Evolutionary conservation across 2,888 invertebrate species (phyloP).

Genomic region (Flexamia atlantica): DNA sequence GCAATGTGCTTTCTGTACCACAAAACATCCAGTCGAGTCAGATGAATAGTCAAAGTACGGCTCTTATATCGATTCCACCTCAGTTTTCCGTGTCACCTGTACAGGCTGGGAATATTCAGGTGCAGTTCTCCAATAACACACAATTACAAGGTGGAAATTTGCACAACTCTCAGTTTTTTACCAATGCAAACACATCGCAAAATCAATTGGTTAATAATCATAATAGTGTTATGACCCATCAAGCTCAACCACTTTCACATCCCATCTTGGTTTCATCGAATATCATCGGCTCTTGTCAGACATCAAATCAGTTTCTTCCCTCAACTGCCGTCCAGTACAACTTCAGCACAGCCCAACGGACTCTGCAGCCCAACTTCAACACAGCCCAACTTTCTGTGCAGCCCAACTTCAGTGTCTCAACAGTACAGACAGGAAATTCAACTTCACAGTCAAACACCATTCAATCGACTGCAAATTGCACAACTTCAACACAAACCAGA

Average conservation of each 20-base stretch:
- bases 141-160: background rate
- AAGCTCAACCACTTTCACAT: background rate
- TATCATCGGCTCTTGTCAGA: background rate
- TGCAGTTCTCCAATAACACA: slow-evolving; percentile 4
- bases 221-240: background rate
- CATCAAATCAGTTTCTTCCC: background rate
- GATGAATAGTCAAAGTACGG: background rate
- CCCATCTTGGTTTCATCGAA: background rate
- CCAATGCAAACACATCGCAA: background rate
- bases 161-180: background rate
- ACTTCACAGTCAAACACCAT: too few relatives aligned
- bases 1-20: background rate
- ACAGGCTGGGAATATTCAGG: background rate
- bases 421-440: too few relatives aligned
- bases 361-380: too few relatives aligned
- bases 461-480: too few relatives aligned
- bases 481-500: too few relatives aligned
- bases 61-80: background rate
- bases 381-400: background rate
- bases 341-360: background rate
- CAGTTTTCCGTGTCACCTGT: slow-evolving; percentile 17
- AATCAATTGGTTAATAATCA: background rate
- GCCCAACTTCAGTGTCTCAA: background rate
- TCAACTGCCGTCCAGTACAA: background rate
- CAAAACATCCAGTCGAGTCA: background rate